Evolutionary conservation across 1,140 invertebrate genomes (phyloP), one percentile per base, ranked within the genome.

Genomic region (Amphibalanus amphitrite): DNA sequence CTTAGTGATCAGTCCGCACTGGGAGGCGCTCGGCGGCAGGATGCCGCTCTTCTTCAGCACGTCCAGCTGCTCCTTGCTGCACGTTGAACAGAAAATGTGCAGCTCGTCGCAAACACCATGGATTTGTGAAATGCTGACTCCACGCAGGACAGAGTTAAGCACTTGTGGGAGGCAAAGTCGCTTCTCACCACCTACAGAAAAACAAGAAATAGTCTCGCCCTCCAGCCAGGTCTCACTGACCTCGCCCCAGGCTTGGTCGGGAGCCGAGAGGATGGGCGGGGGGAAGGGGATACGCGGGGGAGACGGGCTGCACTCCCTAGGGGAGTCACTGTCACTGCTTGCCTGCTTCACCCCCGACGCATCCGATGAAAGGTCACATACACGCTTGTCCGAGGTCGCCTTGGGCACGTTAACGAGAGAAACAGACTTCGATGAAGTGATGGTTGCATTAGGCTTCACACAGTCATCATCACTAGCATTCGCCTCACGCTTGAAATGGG

Each of bases 1-100:
- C 81, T 97, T 93, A n/a, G 94, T 98, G 78, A 98, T 97, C 65
- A 98, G 85, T 23, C 95, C 95, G 83, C 94, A 97, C 47, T 76
- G 75, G 0, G 80, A 79, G 29, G 93, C 93, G 76, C 85, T 88
- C 20, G 85, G 82, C 17, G 94, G 95, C 78, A 97, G 80, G 69
- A 95, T 90, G 29, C 90, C 88, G 38, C 88, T 88, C 64, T 86
- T 84, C 80, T 95, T 97, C 29, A 98, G 85, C 78, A 92, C 89
- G 76, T 95, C 90, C 76, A 98, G 82, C 82, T 98, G 95, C 77
- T 93, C 91, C 23, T 87, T 86, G 67, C 91, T 95, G 79, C 95
- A 97, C 69, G 91, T 85, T 64, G 93, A 95, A 79, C 93, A 97
- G 80, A 91, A 96, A 73, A 98, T 97, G 80, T 95, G 92, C 77